A percentile compares a stretch with the other conserved stretches of the same genome.
Evolutionary conservation across 2,888 invertebrate species (phyloP).

Genomic region (Ellobium chinense): DNA sequence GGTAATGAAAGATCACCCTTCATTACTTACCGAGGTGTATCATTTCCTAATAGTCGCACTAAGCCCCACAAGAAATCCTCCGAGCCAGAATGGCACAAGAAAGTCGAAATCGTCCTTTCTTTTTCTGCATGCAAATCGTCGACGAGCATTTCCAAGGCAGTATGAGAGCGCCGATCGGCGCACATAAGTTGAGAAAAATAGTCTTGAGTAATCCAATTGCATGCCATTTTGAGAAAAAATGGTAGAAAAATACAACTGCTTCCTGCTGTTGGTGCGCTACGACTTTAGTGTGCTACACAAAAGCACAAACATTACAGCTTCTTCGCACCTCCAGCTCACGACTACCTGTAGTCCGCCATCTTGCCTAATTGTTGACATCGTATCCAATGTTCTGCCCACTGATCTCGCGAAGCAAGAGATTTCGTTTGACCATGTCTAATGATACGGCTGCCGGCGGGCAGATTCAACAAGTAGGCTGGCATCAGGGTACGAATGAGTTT

Average conservation of each 20-base stretch:
- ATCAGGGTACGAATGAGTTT: not conserved
- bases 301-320: no score
- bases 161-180: slow-evolving; percentile 67
- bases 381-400: slow-evolving; percentile 51
- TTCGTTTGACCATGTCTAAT: not conserved
- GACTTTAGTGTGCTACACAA: not conserved
- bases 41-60: slow-evolving; percentile 72
- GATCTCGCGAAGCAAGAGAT: not conserved
- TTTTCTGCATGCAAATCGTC: slow-evolving; percentile 77
- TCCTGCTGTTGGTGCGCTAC: not conserved
- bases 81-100: slow-evolving; percentile 76
- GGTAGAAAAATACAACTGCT: not conserved
- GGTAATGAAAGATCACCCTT: no score
- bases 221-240: slow-evolving; percentile 52
- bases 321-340: no score
- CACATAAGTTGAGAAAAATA: slow-evolving; percentile 72
- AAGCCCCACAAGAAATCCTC: slow-evolving; percentile 78
- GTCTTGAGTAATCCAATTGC: slow-evolving; percentile 72
- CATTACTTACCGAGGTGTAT: slow-evolving; percentile 72
- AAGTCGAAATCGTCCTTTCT: slow-evolving; percentile 73
- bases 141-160: slow-evolving; percentile 76
- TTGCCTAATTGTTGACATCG: slow-evolving; percentile 53
- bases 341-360: slow-evolving; percentile 41
- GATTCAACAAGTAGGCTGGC: not conserved
- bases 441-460: no score